A percentile compares a stretch with the other conserved stretches of the same genome.
These are phyloP conservation scores for Amia ocellicauda DNA, from an alignment of 2,113 vertebrate species.

Conservation along the genomic window DNA sequence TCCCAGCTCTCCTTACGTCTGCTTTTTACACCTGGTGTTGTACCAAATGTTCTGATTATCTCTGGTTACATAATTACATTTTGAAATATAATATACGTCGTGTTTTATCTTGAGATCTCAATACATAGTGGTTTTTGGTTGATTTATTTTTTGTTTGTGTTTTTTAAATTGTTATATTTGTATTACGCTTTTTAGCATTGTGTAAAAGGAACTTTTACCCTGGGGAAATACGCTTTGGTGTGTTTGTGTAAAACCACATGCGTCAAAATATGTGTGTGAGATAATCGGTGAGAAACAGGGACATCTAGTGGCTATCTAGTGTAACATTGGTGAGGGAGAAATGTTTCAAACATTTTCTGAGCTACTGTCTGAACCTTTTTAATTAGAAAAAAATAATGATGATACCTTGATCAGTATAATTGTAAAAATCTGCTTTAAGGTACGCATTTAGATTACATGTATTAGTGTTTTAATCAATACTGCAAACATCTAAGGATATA, in stretches of 20 bases:
- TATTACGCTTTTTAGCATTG: not conserved
- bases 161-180: slow-evolving; percentile 5
- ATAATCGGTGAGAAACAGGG: slow-evolving; percentile 33
- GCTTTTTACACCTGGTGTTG: too few relatives aligned
- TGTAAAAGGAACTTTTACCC: not conserved
- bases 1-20: too few relatives aligned
- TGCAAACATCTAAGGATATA: too few relatives aligned
- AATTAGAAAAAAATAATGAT: not conserved
- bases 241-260: not conserved
- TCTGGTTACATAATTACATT: too few relatives aligned
- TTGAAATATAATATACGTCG: too few relatives aligned
- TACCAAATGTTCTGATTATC: too few relatives aligned
- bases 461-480: too few relatives aligned
- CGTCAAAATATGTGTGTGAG: not conserved
- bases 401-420: not conserved
- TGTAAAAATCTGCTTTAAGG: not conserved
- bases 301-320: slow-evolving; percentile 33
- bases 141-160: too few relatives aligned
- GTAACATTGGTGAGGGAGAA: not conserved
- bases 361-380: not conserved
- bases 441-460: not conserved
- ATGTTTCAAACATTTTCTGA: not conserved
- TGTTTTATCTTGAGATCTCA: too few relatives aligned
- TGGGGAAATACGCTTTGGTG: too few relatives aligned
- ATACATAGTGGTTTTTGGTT: too few relatives aligned